Conservation (phyloP, 2,797 vertebrate species). For the Coreius guichenoti region DNA sequence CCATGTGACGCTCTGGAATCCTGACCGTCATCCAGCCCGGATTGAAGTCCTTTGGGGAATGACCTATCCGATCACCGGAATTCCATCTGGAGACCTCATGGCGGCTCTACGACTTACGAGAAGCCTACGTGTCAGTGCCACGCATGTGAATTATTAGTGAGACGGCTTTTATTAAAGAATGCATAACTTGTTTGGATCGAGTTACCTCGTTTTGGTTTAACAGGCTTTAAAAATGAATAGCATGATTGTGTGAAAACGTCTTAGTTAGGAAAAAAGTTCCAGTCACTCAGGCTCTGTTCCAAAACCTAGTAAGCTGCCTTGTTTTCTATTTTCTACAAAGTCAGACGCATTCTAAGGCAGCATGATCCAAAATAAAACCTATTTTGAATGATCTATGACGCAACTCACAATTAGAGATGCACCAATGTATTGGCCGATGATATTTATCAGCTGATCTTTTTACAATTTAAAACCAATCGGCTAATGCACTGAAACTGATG, state of each 20-base stretch:
- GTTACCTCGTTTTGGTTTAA: constrained; percentile 56
- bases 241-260: constrained; percentile 60
- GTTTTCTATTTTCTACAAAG: constrained; percentile 1
- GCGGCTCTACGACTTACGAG: constrained; percentile 42
- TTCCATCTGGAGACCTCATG: constrained; percentile 41
- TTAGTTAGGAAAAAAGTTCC: constrained; percentile 11
- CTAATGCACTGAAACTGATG: neutral
- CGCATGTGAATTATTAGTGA: constrained; percentile 54
- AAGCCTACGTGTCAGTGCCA: constrained; percentile 56
- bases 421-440: neutral
- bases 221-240: constrained; percentile 56
- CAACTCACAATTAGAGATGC: neutral
- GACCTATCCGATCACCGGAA: constrained; percentile 53
- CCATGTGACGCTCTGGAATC: constrained; percentile 39
- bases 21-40: constrained; percentile 44
- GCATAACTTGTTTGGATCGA: constrained; percentile 53
- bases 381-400: neutral
- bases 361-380: neutral
- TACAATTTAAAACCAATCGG: neutral
- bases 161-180: constrained; percentile 53
- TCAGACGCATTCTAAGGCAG: neutral
- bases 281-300: constrained; percentile 8
- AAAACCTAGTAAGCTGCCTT: constrained; percentile 10
- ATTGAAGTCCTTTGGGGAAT: constrained; percentile 24
- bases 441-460: neutral